Conservation (phyloP, 2,888 invertebrate species). For the Phoenoteleia sp. region DNA sequence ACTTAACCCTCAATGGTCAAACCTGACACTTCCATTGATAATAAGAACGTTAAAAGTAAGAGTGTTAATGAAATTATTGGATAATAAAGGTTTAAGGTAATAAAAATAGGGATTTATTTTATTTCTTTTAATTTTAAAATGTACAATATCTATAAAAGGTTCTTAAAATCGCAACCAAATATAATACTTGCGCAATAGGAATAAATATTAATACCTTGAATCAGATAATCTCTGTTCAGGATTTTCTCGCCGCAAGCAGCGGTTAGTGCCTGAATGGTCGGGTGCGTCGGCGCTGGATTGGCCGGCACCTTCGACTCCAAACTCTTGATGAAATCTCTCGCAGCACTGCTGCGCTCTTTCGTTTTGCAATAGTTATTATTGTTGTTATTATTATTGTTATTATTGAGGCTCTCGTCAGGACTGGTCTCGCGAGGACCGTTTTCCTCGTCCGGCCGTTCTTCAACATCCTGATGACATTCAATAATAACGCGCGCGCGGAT, state of each 20-base stretch:
- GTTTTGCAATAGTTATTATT: slow-evolving; percentile 87
- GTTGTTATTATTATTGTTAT: slow-evolving; percentile 84
- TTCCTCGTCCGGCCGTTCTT: slow-evolving; percentile 81
- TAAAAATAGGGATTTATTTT: no score
- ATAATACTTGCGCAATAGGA: no score
- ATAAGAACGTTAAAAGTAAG: no score
- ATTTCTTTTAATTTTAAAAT: no score
- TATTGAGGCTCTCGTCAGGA: slow-evolving; percentile 84
- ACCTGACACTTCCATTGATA: no score
- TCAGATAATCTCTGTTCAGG: slow-evolving; percentile 92
- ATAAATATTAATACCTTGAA: no score
- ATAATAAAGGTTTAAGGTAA: no score
- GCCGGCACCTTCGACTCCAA: slow-evolving; percentile 87
- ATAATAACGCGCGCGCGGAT: slow-evolving; percentile 95
- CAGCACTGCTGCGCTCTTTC: slow-evolving; percentile 85
- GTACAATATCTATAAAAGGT: no score
- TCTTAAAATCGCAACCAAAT: no score
- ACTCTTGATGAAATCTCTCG: slow-evolving; percentile 87
- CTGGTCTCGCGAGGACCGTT: slow-evolving; percentile 79
- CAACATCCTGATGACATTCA: slow-evolving; percentile 88
- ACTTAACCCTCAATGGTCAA: no score
- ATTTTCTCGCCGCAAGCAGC: slow-evolving; percentile 94
- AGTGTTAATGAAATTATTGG: no score
- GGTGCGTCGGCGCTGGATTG: slow-evolving; percentile 85
- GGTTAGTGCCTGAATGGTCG: slow-evolving; percentile 90